Conservation (phyloP, 2,888 invertebrate genomes). For the Cephus pygmeus region DNA sequence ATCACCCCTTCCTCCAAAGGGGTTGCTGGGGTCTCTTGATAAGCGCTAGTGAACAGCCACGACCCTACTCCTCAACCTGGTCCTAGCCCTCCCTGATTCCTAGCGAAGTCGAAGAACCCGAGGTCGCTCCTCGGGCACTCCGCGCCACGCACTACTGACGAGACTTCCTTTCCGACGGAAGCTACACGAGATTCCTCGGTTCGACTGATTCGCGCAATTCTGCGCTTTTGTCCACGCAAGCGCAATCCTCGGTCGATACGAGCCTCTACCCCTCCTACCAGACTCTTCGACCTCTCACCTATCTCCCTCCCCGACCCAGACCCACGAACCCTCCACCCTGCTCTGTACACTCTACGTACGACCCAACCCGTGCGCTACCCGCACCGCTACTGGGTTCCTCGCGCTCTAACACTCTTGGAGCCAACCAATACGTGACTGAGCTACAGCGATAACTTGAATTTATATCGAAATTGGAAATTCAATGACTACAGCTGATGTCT, state of each 20-base stretch:
- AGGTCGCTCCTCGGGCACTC: not conserved
- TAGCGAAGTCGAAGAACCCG: slow-evolving; percentile 5
- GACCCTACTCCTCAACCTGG: not conserved
- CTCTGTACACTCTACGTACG: not conserved
- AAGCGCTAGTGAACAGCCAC: not conserved
- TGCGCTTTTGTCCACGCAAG: slow-evolving; percentile 58
- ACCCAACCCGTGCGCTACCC: not conserved
- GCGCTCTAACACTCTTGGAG: not conserved
- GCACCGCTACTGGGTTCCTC: not conserved
- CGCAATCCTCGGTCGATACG: slow-evolving; percentile 60
- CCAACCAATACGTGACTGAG: slow-evolving; percentile 5
- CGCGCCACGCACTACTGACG: slow-evolving; percentile 7
- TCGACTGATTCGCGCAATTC: slow-evolving; percentile 40
- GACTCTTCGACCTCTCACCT: slow-evolving; percentile 21
- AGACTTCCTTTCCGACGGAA: slow-evolving; percentile 8
- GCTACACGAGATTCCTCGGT: slow-evolving; percentile 13
- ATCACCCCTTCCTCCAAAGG: slow-evolving; percentile 28
- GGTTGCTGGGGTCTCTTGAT: not conserved
- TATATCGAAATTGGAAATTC: slow-evolving; percentile 6
- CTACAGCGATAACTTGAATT: slow-evolving; percentile 8
- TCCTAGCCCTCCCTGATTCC: not conserved
- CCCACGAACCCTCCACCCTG: not conserved
- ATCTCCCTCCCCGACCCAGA: slow-evolving; percentile 5
- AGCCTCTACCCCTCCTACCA: slow-evolving; percentile 11
- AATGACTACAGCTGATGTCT: slow-evolving; percentile 5